phyloP scores from a whole-genome alignment of 1,140 invertebrate species.

The Drosophila kurseongensis region DNA sequence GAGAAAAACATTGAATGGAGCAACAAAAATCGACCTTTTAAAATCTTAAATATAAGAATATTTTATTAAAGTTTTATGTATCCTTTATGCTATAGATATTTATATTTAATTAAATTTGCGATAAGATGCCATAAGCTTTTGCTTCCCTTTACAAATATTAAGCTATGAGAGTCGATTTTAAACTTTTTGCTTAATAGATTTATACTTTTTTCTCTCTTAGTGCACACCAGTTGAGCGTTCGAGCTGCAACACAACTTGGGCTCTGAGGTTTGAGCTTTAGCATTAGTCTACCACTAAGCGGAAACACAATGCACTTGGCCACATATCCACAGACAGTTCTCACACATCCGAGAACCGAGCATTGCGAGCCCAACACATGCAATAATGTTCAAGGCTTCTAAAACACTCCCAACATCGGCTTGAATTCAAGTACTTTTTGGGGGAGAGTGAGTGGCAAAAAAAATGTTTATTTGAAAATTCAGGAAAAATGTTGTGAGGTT shows the following conservation, averaged over 20 bases:
- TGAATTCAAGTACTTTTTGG: slow-evolving; percentile 9
- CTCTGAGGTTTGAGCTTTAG: slow-evolving; percentile 43
- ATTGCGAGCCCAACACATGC: slow-evolving; percentile 17
- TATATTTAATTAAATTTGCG: no score
- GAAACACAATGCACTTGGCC: slow-evolving; percentile 48
- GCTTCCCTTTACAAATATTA: neutral
- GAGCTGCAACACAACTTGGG: neutral
- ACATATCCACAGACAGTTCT: slow-evolving; percentile 15
- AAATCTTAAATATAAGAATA: no score
- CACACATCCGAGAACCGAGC: slow-evolving; percentile 7
- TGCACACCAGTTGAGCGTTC: slow-evolving; percentile 28
- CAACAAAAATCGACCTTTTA: no score
- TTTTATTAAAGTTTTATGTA: no score
- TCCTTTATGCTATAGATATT: no score
- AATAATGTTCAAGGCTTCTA: slow-evolving; percentile 55
- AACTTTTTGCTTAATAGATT: no score
- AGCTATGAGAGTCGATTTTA: neutral
- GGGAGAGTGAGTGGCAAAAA: neutral
- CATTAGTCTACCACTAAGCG: slow-evolving; percentile 65
- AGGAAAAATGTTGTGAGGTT: neutral
- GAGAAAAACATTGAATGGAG: no score
- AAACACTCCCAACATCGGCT: slow-evolving; percentile 28
- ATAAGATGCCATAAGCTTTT: no score
- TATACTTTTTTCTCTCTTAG: neutral
- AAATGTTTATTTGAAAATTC: slow-evolving; percentile 21